Conservation (phyloP, 2,797 vertebrate genomes). For the Hipposideros larvatus region DNA sequence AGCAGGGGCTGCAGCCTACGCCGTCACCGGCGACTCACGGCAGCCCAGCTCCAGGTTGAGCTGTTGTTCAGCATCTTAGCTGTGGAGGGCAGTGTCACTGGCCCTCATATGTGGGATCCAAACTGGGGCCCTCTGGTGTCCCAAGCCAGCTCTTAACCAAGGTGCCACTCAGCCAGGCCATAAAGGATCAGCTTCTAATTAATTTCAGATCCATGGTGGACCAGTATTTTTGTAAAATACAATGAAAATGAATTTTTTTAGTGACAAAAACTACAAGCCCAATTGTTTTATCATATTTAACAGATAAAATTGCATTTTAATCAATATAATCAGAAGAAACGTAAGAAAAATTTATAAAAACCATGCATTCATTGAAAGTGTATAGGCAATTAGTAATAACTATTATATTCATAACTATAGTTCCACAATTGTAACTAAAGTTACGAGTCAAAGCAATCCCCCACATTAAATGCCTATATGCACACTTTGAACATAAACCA, state of each 20-base stretch:
- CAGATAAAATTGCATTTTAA: conserved; percentile 6
- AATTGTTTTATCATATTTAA: conserved; percentile 9
- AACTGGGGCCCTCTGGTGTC: too few relatives aligned
- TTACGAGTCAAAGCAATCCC: background rate
- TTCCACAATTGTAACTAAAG: background rate
- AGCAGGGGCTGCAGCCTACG: too few relatives aligned
- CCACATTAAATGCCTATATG: background rate
- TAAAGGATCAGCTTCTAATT: background rate
- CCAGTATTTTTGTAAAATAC: conserved; percentile 26
- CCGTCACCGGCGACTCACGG: too few relatives aligned
- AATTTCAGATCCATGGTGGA: background rate
- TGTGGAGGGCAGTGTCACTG: too few relatives aligned
- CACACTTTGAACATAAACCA: background rate
- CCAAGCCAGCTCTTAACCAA: too few relatives aligned
- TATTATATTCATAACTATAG: background rate
- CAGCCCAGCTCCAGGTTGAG: too few relatives aligned
- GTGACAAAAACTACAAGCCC: background rate
- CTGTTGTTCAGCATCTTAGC: too few relatives aligned
- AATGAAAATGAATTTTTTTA: background rate
- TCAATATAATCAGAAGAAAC: conserved; percentile 47
- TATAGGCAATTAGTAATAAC: background rate
- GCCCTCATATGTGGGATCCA: too few relatives aligned
- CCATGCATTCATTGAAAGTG: background rate
- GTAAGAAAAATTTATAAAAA: background rate
- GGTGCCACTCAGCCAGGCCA: too few relatives aligned